These are phyloP conservation scores for Pseudonaja textilis DNA, from an alignment of 2,113 vertebrate genomes.

Conservation along the genomic window DNA sequence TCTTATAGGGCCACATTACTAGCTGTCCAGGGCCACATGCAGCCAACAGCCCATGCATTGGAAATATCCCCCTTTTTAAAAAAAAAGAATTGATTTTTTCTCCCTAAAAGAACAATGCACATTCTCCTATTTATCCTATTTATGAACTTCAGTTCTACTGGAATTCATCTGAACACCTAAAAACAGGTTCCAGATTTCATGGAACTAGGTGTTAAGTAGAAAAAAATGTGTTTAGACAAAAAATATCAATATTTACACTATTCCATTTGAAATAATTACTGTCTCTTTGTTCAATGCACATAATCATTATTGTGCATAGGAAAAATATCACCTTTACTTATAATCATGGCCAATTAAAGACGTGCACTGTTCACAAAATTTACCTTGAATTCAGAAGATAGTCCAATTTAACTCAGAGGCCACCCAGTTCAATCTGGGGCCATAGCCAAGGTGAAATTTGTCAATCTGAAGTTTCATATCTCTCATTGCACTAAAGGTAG, in stretches of 20 bases:
- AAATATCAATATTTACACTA: not conserved
- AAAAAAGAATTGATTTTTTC: not conserved
- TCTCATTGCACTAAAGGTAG: not conserved
- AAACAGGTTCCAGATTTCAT: not conserved
- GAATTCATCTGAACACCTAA: not conserved
- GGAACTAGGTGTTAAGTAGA: not conserved
- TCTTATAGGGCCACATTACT: not conserved
- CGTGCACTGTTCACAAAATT: not conserved
- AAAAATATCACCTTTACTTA: not conserved
- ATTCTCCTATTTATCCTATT: not conserved
- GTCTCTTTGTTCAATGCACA: not conserved
- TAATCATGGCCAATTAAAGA: not conserved
- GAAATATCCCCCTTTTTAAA: not conserved
- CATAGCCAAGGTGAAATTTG: not conserved
- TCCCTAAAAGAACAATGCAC: not conserved
- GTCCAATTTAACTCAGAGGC: not conserved
- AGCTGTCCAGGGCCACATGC: not conserved
- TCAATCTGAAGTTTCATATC: not conserved
- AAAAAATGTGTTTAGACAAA: not conserved
- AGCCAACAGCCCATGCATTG: not conserved
- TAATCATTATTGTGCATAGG: not conserved
- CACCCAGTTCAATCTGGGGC: not conserved
- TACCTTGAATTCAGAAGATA: not conserved
- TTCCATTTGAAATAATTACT: slow-evolving; percentile 7
- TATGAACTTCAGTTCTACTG: not conserved